These are phyloP conservation scores for Crenuchus spilurus DNA, from an alignment of 2,797 vertebrate species.

Conservation along the genomic window DNA sequence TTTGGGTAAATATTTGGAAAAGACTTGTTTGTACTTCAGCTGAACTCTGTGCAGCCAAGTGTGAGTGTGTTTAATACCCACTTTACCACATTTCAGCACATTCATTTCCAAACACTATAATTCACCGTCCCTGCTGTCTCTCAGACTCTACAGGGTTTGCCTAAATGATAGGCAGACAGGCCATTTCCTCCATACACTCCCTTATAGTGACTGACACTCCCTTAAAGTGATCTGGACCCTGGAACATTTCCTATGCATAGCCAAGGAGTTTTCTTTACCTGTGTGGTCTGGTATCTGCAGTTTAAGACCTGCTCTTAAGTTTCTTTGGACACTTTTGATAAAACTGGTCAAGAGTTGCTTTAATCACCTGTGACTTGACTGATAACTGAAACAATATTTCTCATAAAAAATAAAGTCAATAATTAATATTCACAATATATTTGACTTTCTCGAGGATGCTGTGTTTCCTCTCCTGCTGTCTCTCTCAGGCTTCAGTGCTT, in stretches of 20 bases:
- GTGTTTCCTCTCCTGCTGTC: no score
- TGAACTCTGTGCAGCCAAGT: background rate
- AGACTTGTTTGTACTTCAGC: background rate
- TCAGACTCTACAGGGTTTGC: background rate
- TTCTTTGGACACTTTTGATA: background rate
- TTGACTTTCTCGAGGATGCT: no score
- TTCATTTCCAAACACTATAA: conserved; percentile 9
- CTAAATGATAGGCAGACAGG: background rate
- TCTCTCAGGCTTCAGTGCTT: no score
- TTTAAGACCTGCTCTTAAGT: background rate
- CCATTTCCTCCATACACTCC: background rate
- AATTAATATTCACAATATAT: no score
- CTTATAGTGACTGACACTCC: background rate
- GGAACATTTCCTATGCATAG: background rate
- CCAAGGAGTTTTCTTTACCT: background rate
- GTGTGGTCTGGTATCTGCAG: background rate
- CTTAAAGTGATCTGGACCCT: background rate
- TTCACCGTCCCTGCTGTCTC: background rate
- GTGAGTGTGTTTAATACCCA: background rate
- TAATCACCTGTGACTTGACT: background rate
- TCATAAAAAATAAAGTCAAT: no score
- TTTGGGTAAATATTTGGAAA: background rate
- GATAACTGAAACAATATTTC: background rate
- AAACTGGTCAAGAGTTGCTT: background rate
- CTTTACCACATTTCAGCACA: background rate